phyloP scores from a whole-genome alignment of 2,797 vertebrate species.

The Sitta carolinensis region DNA sequence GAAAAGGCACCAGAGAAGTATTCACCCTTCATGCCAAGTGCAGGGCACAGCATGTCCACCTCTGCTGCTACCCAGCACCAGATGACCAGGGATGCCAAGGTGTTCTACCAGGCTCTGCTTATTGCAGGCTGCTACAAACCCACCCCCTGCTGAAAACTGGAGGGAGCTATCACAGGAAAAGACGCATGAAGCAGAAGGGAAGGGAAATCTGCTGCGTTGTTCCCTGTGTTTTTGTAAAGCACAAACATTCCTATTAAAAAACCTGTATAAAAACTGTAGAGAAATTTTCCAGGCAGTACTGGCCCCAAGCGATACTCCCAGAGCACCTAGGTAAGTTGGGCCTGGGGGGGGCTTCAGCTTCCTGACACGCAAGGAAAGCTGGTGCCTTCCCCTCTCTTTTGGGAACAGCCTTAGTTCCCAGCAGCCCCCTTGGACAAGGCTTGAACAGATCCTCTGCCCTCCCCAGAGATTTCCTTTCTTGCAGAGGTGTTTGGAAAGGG shows the following conservation, averaged over 20 bases:
- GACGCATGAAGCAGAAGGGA: neutral
- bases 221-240: constrained; percentile 56
- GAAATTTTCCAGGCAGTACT: constrained; percentile 7
- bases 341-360: neutral
- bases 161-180: neutral
- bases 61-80: neutral
- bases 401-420: neutral
- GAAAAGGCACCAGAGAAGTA: constrained; percentile 20
- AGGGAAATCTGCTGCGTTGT: constrained; percentile 22
- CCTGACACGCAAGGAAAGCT: neutral
- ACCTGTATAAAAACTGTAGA: constrained; percentile 56
- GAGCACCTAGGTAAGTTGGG: constrained; percentile 1
- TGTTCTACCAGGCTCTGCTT: neutral
- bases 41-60: neutral
- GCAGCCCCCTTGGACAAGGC: neutral
- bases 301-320: neutral
- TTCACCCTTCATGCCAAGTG: neutral
- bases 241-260: constrained; percentile 61
- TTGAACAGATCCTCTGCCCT: neutral
- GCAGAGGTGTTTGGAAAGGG: neutral
- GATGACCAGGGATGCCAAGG: neutral
- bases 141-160: neutral
- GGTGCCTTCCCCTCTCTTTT: neutral
- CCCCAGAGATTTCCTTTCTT: neutral
- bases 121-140: neutral